phyloP scores from a whole-genome alignment of 2,113 vertebrate genomes.

The Barnardius zonarius region DNA sequence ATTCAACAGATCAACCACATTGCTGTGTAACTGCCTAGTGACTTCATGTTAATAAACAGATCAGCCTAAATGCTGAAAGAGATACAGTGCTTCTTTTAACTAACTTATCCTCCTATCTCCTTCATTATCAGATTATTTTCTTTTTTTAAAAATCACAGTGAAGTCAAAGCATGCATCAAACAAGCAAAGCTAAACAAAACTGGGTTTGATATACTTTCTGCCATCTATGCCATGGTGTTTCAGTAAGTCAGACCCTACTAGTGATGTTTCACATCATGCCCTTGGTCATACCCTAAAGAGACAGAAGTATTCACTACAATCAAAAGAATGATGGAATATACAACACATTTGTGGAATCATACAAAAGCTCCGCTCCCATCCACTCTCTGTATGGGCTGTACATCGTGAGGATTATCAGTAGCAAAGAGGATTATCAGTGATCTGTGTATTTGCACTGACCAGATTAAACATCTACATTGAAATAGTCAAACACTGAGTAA shows the following conservation, averaged over 20 bases:
- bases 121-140: neutral
- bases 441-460: conserved; percentile 64
- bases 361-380: conserved; percentile 12
- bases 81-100: neutral
- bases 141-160: neutral
- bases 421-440: conserved; percentile 64
- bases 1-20: neutral
- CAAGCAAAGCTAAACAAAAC: neutral
- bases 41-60: neutral
- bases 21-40: neutral
- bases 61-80: neutral
- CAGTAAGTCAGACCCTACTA: neutral
- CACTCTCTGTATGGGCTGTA: neutral
- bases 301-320: neutral
- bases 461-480: conserved; percentile 56
- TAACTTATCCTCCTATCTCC: neutral
- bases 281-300: neutral
- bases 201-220: neutral
- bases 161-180: neutral
- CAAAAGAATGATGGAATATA: neutral
- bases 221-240: neutral
- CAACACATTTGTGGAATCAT: neutral
- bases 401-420: conserved; percentile 36
- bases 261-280: neutral
- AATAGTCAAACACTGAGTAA: conserved; percentile 56